A percentile compares a stretch with the other conserved stretches of the same genome.
Evolutionary conservation across 2,797 vertebrate genomes (phyloP).

Genomic region (Tragopan temminckii): DNA sequence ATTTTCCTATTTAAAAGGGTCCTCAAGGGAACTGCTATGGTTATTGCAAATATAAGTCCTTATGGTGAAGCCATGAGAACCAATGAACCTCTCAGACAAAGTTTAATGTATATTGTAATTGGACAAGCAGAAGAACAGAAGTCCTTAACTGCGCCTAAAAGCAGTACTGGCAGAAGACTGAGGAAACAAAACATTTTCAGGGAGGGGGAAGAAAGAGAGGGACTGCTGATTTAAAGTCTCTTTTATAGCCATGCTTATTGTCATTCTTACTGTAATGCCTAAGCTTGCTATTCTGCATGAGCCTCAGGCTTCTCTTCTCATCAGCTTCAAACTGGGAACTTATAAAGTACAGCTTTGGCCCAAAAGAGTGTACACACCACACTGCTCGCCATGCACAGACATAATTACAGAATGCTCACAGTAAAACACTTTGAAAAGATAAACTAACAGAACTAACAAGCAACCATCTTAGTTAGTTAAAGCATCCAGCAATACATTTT

Average conservation of each 20-base stretch:
- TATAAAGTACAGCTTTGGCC: slow-evolving; percentile 1
- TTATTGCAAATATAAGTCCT: neutral
- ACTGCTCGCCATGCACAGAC: neutral
- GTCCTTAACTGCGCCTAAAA: neutral
- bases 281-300: slow-evolving; percentile 27
- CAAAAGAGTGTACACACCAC: neutral
- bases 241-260: slow-evolving; percentile 46
- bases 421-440: neutral
- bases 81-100: neutral
- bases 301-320: slow-evolving; percentile 43
- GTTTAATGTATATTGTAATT: neutral
- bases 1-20: neutral
- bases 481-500: neutral
- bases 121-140: neutral
- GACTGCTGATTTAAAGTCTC: slow-evolving; percentile 19
- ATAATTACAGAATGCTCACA: neutral
- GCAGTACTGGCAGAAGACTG: neutral
- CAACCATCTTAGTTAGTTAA: neutral
- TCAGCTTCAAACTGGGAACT: slow-evolving; percentile 33
- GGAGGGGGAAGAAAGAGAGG: neutral
- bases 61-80: neutral
- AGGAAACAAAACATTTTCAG: slow-evolving; percentile 8
- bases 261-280: slow-evolving; percentile 24
- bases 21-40: neutral
- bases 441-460: neutral